Conservation (phyloP, 35 echinoderm and acorn worm genomes). For the Chiridota heheva region DNA sequence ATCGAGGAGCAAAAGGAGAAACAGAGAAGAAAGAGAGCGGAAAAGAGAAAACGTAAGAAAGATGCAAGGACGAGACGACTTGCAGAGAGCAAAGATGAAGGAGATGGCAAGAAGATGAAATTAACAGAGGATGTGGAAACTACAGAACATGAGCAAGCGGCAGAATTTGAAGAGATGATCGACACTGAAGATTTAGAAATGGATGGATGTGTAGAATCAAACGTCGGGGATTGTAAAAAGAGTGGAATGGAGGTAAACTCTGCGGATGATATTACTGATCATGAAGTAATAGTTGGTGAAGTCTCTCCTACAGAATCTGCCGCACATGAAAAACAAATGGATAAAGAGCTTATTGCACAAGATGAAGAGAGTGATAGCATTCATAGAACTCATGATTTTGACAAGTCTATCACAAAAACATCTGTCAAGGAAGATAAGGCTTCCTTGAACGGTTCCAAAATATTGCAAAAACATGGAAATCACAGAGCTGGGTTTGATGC, state of each 20-base stretch:
- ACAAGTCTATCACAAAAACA: too few relatives aligned
- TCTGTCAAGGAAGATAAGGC: too few relatives aligned
- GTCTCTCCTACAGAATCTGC: not conserved
- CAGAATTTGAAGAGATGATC: not conserved
- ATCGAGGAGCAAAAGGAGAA: conserved; percentile 51
- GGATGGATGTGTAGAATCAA: not conserved
- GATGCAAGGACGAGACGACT: not conserved
- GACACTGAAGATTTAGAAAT: not conserved
- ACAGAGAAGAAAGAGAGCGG: conserved; percentile 40
- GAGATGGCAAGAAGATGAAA: not conserved
- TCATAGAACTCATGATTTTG: not conserved
- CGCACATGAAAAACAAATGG: not conserved
- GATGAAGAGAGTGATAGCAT: not conserved
- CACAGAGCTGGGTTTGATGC: conserved; percentile 97
- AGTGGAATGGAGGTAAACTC: not conserved
- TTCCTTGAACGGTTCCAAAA: not conserved
- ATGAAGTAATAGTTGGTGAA: too few relatives aligned
- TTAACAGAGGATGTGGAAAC: not conserved
- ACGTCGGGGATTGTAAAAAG: not conserved
- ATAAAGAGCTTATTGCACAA: not conserved
- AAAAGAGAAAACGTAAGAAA: conserved; percentile 50
- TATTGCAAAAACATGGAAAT: conserved; percentile 48
- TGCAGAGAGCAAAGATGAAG: conserved; percentile 2
- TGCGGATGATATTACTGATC: too few relatives aligned
- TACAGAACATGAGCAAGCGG: not conserved